A percentile compares a stretch with the other conserved stretches of the same genome.
These are phyloP conservation scores for Catagonus wagneri DNA, from an alignment of 2,113 vertebrate genomes.

Conservation along the genomic window DNA sequence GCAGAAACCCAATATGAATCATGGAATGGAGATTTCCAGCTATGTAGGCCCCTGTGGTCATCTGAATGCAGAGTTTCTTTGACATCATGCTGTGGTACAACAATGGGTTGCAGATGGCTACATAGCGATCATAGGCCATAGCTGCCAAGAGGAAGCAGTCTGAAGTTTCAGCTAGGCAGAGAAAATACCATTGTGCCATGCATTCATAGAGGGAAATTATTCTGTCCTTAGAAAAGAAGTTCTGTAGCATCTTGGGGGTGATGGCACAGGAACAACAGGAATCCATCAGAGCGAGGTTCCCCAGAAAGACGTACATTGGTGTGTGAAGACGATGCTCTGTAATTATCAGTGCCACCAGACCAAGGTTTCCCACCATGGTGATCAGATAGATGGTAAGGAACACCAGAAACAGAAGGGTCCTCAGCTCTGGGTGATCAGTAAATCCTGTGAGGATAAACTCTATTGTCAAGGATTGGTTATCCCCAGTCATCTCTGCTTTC, in stretches of 20 bases:
- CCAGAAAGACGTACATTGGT: constrained; percentile 37
- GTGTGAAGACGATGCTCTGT: too few relatives aligned
- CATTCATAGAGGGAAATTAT: constrained; percentile 64
- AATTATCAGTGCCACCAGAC: too few relatives aligned
- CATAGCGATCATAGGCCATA: constrained; percentile 73
- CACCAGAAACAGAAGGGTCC: too few relatives aligned
- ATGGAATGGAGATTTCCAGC: constrained; percentile 3
- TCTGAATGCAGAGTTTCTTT: constrained; percentile 52
- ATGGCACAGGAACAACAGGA: constrained; percentile 62
- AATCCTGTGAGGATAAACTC: constrained; percentile 31
- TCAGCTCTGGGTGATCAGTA: background rate
- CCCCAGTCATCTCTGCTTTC: background rate
- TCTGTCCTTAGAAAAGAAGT: constrained; percentile 53
- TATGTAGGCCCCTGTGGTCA: constrained; percentile 31
- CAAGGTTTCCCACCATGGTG: too few relatives aligned
- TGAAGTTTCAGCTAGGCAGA: background rate
- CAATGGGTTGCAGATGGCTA: constrained; percentile 64
- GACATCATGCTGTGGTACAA: constrained; percentile 61
- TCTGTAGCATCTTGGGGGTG: constrained; percentile 68
- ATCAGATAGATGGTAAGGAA: too few relatives aligned
- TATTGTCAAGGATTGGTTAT: background rate
- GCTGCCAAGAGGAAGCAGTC: constrained; percentile 62
- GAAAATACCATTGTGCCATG: constrained; percentile 55
- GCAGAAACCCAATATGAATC: constrained; percentile 20
- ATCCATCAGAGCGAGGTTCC: constrained; percentile 71